Base-by-base conservation (phyloP, 2,797 vertebrate genomes). In the Allobates femoralis region DNA sequence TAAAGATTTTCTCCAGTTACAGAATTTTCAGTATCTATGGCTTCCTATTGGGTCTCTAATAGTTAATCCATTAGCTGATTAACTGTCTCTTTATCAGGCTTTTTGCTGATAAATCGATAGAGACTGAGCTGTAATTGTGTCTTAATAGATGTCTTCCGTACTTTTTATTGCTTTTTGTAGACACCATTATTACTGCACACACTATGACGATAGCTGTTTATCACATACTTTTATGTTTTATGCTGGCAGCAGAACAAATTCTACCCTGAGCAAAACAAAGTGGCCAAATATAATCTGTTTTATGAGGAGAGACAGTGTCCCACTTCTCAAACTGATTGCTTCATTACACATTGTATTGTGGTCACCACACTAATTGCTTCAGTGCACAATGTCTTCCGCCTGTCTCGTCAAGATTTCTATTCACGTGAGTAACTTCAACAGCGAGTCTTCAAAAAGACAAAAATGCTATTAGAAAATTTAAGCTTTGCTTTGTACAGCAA, bases 261-360 rank as follows among this genome's bases (percentile, higher is more conserved):
- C 67, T 71, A 14, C 67, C 67, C 67, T 66, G 30, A 69, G 18
- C 75, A 56, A 55, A 79, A 71, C 66, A 79, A 85, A 85, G 53
- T 79, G 60, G 15, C 66, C 74, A 55, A 30, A 58, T 74, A 19
- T 23, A 86, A 64, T 64, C 30, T 74, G 56, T 75, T 76, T 66
- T 11, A 19, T 75, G 14, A 76, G 71, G 51, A 75, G 50, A 69
- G 28, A 87, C 51, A 55, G 41, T 23, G 26, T 67, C 50, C 46
- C 74, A 41, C 71, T 78, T 67, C 30, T 83, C 21, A 77, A 19
- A 23, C 76, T 73, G 62, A 46, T 56, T 81, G 84, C 84, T 74
- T 80, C 78, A 74, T 80, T 81, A 80, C 53, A 74, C 66, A 81
- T 32, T 85, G 66, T 37, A 73, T 85, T 85, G 66, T 85, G 41